Evolutionary conservation across 2,888 invertebrate species (phyloP).

Genomic region (Cepaea hortensis): DNA sequence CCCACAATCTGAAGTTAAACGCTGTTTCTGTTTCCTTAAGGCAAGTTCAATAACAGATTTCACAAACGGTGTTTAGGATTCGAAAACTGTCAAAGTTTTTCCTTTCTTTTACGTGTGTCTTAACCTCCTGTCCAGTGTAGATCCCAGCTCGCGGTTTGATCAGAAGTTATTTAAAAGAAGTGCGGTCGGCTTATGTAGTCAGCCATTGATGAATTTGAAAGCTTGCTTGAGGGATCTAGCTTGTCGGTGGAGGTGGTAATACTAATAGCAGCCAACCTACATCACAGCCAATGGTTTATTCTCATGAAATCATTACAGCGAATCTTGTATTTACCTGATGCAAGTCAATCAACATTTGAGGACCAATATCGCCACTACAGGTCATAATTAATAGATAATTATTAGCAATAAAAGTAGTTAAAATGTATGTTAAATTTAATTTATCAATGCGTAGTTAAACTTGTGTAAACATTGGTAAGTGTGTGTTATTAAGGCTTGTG

Average conservation of each 20-base stretch:
- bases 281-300: neutral
- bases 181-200: neutral
- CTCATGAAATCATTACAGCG: neutral
- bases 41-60: slow-evolving; percentile 6
- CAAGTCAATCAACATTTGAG: neutral
- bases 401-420: no score
- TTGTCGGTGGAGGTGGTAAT: neutral
- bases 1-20: neutral
- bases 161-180: slow-evolving; percentile 12
- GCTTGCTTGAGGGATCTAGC: neutral
- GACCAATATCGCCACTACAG: neutral
- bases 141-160: neutral
- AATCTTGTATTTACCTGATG: neutral
- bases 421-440: no score
- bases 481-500: no score
- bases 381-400: neutral
- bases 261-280: neutral
- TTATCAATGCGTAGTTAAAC: no score
- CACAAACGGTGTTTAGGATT: neutral
- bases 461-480: no score
- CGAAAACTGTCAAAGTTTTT: neutral
- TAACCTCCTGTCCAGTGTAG: neutral
- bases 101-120: neutral
- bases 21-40: neutral
- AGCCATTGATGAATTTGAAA: neutral